Evolutionary conservation across 2,113 vertebrate species (phyloP), one percentile per base, ranked within the genome.

Genomic region (Phylloscopus whistleri): DNA sequence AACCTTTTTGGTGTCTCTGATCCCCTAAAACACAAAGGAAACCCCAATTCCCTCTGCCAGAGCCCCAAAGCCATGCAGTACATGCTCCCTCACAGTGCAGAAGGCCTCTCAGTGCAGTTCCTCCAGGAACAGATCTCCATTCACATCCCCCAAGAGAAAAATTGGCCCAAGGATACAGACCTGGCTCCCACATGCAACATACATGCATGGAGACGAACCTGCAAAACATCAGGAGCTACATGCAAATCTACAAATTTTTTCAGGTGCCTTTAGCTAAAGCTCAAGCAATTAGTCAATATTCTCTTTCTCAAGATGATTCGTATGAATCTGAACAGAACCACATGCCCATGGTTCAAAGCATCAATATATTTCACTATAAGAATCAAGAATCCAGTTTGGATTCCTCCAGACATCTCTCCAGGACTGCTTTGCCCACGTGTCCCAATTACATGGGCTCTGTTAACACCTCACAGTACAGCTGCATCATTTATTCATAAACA

Each of bases 401-500:
- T 64, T 88, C n/a, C 35, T 66, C 62, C 87, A 78, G 44, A 72
- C 13, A 10, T 18, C 31, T 77, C 67, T 74, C 44, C 51, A 56
- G 67, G 66, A 75, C 18, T 64, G 56, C 14, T 67, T 24, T 77
- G 63, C 63, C 52, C 55, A 46, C 0, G 0, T 64, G 56, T 52
- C 43, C 37, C 56, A 68, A 1, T 81, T 44, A 68, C 60, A 53
- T 1, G 13, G 64, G 69, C 21, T 92, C 69, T 78, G 48, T 64
- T 84, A 79, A 89, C 44, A 75, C 21, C 60, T 92, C 73, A 56
- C 0, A 8, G 69, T 72, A 78, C 52, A 84, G 73, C 73, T 81
- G 60, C 44, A 73, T 48, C 72, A 82, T 91, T 79, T 77, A 74
- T 88, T 94, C 93, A n/a, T 35, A 82, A 87, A 33, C 37, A 76